phyloP scores from a whole-genome alignment of 1,140 invertebrate species.

The Galleria mellonella region DNA sequence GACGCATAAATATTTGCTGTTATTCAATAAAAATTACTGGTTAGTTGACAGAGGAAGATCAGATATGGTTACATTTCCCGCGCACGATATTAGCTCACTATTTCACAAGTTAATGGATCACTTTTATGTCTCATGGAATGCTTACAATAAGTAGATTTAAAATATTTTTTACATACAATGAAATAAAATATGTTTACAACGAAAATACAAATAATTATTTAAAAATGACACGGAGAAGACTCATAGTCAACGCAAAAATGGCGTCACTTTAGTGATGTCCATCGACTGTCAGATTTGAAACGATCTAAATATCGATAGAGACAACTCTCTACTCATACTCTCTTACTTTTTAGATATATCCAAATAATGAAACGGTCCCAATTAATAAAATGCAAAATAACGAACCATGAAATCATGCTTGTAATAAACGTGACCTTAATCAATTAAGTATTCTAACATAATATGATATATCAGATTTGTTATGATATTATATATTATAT shows the following conservation, averaged over 20 bases:
- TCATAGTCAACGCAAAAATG: conserved; percentile 49
- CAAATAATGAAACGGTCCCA: too few relatives aligned
- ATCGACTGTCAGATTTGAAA: background rate
- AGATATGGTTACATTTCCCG: conserved; percentile 68
- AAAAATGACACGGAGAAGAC: conserved; percentile 28
- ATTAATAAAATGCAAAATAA: too few relatives aligned
- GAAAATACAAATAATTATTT: conserved; percentile 15
- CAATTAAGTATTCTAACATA: too few relatives aligned
- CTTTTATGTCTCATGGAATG: conserved; percentile 7
- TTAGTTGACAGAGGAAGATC: conserved; percentile 25
- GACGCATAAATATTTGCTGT: too few relatives aligned
- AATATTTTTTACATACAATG: background rate
- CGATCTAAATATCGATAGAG: background rate
- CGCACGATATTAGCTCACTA: conserved; percentile 41
- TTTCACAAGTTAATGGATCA: conserved; percentile 13
- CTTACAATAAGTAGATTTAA: background rate
- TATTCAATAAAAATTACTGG: background rate
- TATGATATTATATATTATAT: too few relatives aligned
- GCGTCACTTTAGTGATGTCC: conserved; percentile 50
- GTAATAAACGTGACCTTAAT: too few relatives aligned
- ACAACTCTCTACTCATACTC: too few relatives aligned
- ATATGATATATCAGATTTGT: too few relatives aligned
- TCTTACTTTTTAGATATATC: too few relatives aligned
- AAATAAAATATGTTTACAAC: conserved; percentile 1
- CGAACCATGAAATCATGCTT: too few relatives aligned